A percentile compares a stretch with the other conserved stretches of the same genome.
phyloP scores from a whole-genome alignment of 2,113 vertebrate genomes.

The Psittacara wagleri region DNA sequence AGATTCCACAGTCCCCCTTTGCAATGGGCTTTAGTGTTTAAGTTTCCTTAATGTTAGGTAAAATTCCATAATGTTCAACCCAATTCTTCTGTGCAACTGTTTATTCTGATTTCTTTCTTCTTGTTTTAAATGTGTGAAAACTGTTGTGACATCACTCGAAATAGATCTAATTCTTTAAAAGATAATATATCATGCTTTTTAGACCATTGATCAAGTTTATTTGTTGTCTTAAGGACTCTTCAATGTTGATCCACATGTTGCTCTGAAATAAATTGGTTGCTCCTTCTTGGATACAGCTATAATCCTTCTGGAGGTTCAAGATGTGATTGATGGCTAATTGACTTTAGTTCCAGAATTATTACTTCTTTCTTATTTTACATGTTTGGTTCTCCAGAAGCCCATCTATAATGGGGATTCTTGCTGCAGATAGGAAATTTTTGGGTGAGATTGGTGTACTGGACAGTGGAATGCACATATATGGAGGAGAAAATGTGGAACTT shows the following conservation, averaged over 20 bases:
- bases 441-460: conserved; percentile 78
- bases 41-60: background rate
- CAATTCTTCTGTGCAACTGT: background rate
- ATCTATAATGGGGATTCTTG: conserved; percentile 77
- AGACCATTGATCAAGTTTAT: background rate
- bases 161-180: background rate
- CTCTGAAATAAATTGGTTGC: background rate
- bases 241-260: background rate
- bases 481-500: conserved; percentile 82
- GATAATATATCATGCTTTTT: background rate
- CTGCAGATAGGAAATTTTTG: conserved; percentile 78
- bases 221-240: background rate
- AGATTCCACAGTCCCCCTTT: background rate
- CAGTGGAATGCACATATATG: conserved; percentile 79
- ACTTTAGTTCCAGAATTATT: background rate
- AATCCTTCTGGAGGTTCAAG: background rate
- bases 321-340: background rate
- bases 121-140: background rate
- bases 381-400: conserved; percentile 69
- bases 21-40: background rate
- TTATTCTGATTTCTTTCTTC: background rate
- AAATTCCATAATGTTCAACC: background rate
- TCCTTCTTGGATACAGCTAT: background rate
- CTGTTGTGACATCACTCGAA: background rate
- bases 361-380: background rate